These are phyloP conservation scores for Sebastes vulpes DNA, from an alignment of 2,797 vertebrate species.

Conservation along the genomic window DNA sequence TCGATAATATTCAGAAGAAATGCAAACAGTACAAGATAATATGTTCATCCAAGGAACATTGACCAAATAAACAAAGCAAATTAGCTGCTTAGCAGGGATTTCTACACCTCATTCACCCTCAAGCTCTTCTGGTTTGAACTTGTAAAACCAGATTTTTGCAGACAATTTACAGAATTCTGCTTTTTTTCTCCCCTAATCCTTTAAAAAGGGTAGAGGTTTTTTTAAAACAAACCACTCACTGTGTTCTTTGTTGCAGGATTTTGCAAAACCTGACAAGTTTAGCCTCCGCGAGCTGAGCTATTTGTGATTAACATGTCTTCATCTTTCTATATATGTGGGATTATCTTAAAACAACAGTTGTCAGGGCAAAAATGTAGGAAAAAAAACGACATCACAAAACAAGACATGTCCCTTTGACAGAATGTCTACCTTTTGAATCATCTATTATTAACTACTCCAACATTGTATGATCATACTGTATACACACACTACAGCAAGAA, in stretches of 20 bases:
- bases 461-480: slow-evolving; percentile 12
- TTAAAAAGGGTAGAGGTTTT: slow-evolving; percentile 63
- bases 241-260: slow-evolving; percentile 60
- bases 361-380: slow-evolving; percentile 72
- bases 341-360: slow-evolving; percentile 84
- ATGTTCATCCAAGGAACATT: not conserved
- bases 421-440: slow-evolving; percentile 48
- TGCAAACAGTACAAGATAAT: slow-evolving; percentile 16
- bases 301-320: slow-evolving; percentile 69
- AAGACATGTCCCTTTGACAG: slow-evolving; percentile 57
- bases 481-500: slow-evolving; percentile 10
- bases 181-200: slow-evolving; percentile 63
- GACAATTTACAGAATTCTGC: slow-evolving; percentile 57
- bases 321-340: slow-evolving; percentile 59
- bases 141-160: slow-evolving; percentile 59
- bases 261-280: slow-evolving; percentile 68
- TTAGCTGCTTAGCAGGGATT: slow-evolving; percentile 6
- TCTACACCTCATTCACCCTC: not conserved
- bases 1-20: not conserved
- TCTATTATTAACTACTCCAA: slow-evolving; percentile 14
- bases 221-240: slow-evolving; percentile 68
- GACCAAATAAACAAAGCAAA: not conserved
- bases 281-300: slow-evolving; percentile 56
- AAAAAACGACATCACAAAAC: slow-evolving; percentile 55
- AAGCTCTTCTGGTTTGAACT: slow-evolving; percentile 51